These are phyloP conservation scores for Nematostella vectensis DNA, from an alignment of 92 coral and sea anemone species.

Conservation along the genomic window DNA sequence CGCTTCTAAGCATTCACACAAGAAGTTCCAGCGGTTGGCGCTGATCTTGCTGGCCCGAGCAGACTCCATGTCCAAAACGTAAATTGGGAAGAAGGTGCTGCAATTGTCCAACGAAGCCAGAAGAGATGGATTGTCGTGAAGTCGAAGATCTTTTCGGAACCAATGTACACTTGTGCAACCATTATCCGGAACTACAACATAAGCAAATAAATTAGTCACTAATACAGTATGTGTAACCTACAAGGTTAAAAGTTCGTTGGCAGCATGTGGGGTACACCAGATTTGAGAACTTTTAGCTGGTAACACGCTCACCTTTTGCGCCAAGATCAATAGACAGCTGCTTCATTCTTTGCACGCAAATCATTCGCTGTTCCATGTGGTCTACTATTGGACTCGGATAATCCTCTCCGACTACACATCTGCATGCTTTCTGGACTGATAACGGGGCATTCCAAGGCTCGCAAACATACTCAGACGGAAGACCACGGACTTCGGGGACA, in stretches of 20 bases:
- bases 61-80: conserved; percentile 60
- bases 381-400: conserved; percentile 67
- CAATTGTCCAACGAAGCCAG: conserved; percentile 54
- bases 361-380: conserved; percentile 42
- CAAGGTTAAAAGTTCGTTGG: no score
- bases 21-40: conserved; percentile 68
- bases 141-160: conserved; percentile 88
- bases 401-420: conserved; percentile 62
- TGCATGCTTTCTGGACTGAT: conserved; percentile 40
- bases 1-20: conserved; percentile 57
- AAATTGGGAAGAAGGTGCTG: conserved; percentile 62
- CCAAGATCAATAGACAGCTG: conserved; percentile 7
- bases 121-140: conserved; percentile 91
- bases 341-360: conserved; percentile 22
- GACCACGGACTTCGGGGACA: conserved; percentile 58
- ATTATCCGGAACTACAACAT: conserved; percentile 3
- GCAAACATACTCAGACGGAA: conserved; percentile 51
- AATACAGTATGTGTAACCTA: no score
- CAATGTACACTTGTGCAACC: conserved; percentile 67
- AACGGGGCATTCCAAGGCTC: conserved; percentile 88
- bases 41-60: conserved; percentile 49
- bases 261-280: no score
- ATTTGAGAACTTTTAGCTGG: no score
- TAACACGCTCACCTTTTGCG: conserved; percentile 19
- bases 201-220: no score